Percentiles rank a stretch among this genome's conserved stretches.
These are phyloP conservation scores for Colostygia pectinataria DNA, from an alignment of 2,888 invertebrate species.

Conservation along the genomic window DNA sequence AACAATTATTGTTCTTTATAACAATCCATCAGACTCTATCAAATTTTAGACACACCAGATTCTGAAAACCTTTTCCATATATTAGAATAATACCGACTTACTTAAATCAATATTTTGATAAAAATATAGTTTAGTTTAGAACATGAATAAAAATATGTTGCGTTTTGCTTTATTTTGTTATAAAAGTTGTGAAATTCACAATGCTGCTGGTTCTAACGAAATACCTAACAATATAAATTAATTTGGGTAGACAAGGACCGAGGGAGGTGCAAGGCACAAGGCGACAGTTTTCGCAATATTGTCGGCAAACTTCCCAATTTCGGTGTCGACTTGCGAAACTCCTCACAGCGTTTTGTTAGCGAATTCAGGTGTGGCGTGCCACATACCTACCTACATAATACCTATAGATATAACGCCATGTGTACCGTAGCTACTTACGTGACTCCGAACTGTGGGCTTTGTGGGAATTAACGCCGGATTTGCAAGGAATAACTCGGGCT, in stretches of 20 bases:
- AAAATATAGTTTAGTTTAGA: too few species aligned
- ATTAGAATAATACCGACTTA: too few species aligned
- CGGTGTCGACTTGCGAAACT: slow-evolving; percentile 80
- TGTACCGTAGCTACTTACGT: slow-evolving; percentile 52
- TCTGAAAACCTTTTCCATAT: too few species aligned
- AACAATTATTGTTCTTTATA: too few species aligned
- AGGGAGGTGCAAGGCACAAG: slow-evolving; percentile 44
- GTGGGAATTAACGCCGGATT: slow-evolving; percentile 69
- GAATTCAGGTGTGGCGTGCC: slow-evolving; percentile 58
- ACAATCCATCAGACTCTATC: too few species aligned
- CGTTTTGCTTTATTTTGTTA: too few species aligned
- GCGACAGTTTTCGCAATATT: slow-evolving; percentile 72
- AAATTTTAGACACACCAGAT: too few species aligned
- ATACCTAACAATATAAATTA: slow-evolving; percentile 18
- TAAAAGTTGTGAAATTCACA: too few species aligned
- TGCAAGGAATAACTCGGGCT: slow-evolving; percentile 59
- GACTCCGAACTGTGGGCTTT: slow-evolving; percentile 69
- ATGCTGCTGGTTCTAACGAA: not conserved
- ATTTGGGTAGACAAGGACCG: slow-evolving; percentile 34
- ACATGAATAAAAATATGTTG: too few species aligned
- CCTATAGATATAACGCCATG: slow-evolving; percentile 17
- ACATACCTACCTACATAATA: slow-evolving; percentile 24
- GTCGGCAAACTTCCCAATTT: slow-evolving; percentile 75
- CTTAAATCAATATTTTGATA: too few species aligned
- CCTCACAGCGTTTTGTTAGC: slow-evolving; percentile 56